Base-by-base conservation (phyloP, 2,888 invertebrate species). In the Drosophila helvetica region DNA sequence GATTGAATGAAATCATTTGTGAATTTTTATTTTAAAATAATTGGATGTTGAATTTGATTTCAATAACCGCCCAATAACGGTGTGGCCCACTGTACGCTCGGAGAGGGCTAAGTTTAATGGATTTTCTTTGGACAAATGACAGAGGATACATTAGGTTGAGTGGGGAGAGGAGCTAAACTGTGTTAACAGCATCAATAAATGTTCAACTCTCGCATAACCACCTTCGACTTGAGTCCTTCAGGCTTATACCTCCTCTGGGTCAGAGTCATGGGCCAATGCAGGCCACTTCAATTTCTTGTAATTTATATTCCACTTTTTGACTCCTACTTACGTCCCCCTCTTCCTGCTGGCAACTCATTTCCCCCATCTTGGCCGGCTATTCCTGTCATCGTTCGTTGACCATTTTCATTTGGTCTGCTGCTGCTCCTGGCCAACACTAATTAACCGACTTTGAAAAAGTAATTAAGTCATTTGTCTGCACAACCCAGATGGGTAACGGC, bases 381-480 rank as follows among this genome's bases (percentile, higher is more conserved):
- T 69, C 69, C 48, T 67, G 60, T 70, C 67, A 58, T 70, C 67
- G 71, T 57, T 18, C 59, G 70, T 66, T 60, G 63, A 64, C 51
- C 71, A 78, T 56, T 75, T 74, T 70, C 59, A 38, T 60, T 69
- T 70, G 56, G 57, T 27, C 18, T 58, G 30, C 47, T 66, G 50
- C 54, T 70, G 60, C 27, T 69, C 59, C 27, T 72, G 74, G 76
- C 75, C 80, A 74, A 74, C 77, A 89, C 84, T 84, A 89, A 84
- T 84, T 84, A 84, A 89, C 89, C 81, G 88, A 87, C 89, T 89
- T 38, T 84, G 88, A 89, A 89, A 66, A 84, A 87, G 84, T 89
- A 84, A 84, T 84, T 84, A 84, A 84, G 89, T 84, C 89, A 84
- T 84, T 84, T 84, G 84, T 84, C 84, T 89, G 82, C 70, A 42